phyloP scores from a whole-genome alignment of 2,113 vertebrate species.

The Zosterops lateralis region DNA sequence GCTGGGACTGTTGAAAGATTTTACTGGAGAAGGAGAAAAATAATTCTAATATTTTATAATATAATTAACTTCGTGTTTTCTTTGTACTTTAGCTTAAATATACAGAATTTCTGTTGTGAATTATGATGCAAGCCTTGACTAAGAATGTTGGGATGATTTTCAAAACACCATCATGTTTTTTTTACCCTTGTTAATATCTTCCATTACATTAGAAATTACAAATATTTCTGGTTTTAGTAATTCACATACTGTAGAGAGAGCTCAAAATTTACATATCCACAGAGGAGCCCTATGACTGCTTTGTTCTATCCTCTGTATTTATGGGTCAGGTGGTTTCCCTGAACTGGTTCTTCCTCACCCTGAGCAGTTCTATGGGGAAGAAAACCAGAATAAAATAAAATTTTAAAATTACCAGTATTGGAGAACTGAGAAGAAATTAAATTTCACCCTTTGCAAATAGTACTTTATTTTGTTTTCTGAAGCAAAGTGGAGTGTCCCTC shows the following conservation, averaged over 20 bases:
- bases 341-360: neutral
- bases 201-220: neutral
- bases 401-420: no score
- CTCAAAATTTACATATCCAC: no score
- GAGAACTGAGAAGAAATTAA: neutral
- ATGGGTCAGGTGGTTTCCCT: neutral
- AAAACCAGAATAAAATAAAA: neutral
- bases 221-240: neutral
- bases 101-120: neutral
- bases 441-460: neutral
- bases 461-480: neutral
- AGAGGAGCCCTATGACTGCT: accelerated
- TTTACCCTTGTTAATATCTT: neutral
- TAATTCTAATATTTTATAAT: neutral
- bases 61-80: neutral
- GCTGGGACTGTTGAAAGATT: neutral
- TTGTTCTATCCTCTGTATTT: neutral
- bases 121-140: neutral
- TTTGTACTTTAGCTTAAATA: neutral
- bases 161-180: accelerated
- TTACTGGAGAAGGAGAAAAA: neutral
- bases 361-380: neutral
- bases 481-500: neutral
- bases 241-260: neutral
- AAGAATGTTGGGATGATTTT: neutral